Base-by-base conservation (phyloP, 2,888 invertebrate species). In the Amiota minor region DNA sequence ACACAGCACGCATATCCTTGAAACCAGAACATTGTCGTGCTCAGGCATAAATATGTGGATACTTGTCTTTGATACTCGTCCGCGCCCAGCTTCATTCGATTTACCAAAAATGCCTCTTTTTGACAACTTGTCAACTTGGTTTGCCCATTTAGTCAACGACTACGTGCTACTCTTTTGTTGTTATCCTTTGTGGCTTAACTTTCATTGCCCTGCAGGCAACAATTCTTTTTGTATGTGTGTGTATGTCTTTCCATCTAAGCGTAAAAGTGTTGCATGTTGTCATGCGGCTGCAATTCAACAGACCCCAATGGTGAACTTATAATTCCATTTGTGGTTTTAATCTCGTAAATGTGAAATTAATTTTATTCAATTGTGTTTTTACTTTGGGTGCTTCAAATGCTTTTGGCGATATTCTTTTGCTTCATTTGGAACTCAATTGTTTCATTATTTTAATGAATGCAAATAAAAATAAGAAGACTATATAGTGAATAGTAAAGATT, bases 251-350 rank as follows among this genome's bases (percentile, higher is more conserved):
- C n/a, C n/a, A n/a, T 47, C 49, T 55, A 70, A 55, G 12, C 55
- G 55, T 35, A 50, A 56, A 71, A 68, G 68, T 71, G 71, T 70
- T 73, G 73, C 71, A 73, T 75, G 75, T 74, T 72, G 69, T n/a
- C 72, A 23, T 65, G 65, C 16, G 35, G 55, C 72, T 18, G 69
- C 65, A 59, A 2, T 20, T 59, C 9, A 20, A 35, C 16, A 59
- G 20, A 59, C 18, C 20, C 72, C 69, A 71, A 73, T 78, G 78
- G 72, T 82, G 86, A 84, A 81, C 86, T 86, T 82, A 80, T 85
- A 85, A 85, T 86, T 83, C 81, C 83, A 86, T 85, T 86, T 86
- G 83, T 77, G 81, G 78, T 86, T 85, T 86, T 85, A 86, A 85
- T 85, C 81, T 84, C 72, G 81, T 80, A 86, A 86, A 85, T 86